Evolutionary conservation across 2,113 vertebrate species (phyloP).

Genomic region (Bagarius yarrelli): DNA sequence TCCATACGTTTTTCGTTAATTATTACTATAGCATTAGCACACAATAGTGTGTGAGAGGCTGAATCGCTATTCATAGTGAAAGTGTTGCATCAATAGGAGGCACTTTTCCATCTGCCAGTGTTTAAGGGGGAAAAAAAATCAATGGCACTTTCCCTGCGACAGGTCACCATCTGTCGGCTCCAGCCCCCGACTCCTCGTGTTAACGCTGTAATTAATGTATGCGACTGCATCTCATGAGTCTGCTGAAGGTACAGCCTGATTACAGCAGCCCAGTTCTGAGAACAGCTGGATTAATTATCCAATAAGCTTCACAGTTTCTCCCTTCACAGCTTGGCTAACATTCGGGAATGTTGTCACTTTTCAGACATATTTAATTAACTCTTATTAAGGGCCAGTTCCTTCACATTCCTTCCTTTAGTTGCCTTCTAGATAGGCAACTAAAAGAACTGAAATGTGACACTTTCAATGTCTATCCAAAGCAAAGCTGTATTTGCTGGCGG

Average conservation of each 20-base stretch:
- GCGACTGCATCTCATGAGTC: conserved; percentile 18
- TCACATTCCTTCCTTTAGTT: too few species aligned
- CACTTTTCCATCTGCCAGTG: conserved; percentile 48
- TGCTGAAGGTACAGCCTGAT: conserved; percentile 9
- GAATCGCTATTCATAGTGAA: conserved; percentile 33
- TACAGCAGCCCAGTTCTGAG: background rate
- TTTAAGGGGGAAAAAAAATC: conserved; percentile 41
- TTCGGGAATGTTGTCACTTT: conserved; percentile 2
- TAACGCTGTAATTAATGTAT: conserved; percentile 32
- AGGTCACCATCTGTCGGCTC: conserved; percentile 50
- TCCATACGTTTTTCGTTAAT: conserved; percentile 9
- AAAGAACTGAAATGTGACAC: too few species aligned
- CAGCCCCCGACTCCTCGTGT: conserved; percentile 17
- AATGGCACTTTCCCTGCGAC: conserved; percentile 42
- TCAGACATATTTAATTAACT: too few species aligned
- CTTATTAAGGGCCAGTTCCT: too few species aligned
- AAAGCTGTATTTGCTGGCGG: too few species aligned
- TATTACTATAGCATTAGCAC: conserved; percentile 1
- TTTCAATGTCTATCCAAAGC: too few species aligned
- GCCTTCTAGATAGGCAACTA: too few species aligned
- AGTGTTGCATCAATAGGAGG: conserved; percentile 46
- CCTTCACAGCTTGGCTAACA: background rate
- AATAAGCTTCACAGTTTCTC: conserved; percentile 16
- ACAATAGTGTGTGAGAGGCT: conserved; percentile 18
- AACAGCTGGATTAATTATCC: conserved; percentile 4